Percentiles rank a stretch among this genome's conserved stretches.
phyloP scores from a whole-genome alignment of 2,888 invertebrate species.

The Dioctria rufipes region DNA sequence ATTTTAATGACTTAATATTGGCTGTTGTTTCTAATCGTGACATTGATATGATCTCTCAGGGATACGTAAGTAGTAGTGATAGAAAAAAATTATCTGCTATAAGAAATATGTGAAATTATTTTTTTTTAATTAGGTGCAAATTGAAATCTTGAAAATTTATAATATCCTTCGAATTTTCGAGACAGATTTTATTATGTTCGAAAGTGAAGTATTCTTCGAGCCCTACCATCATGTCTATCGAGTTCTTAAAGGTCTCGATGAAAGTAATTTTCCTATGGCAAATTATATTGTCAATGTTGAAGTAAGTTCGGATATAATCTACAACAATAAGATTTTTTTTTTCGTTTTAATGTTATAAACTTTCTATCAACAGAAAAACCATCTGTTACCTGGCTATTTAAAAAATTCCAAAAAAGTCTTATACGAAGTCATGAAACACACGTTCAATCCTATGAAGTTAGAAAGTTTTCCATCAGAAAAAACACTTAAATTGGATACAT shows the following conservation, averaged over 20 bases:
- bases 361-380: slow-evolving; percentile 54
- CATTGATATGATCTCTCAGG: slow-evolving; percentile 72
- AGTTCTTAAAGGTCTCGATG: slow-evolving; percentile 76
- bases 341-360: too few relatives aligned
- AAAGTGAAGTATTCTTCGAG: slow-evolving; percentile 86
- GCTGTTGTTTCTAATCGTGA: slow-evolving; percentile 79
- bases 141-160: slow-evolving; percentile 66
- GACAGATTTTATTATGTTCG: slow-evolving; percentile 77
- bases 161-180: slow-evolving; percentile 67
- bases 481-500: slow-evolving; percentile 75
- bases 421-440: slow-evolving; percentile 61
- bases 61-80: slow-evolving; percentile 72
- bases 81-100: slow-evolving; percentile 39
- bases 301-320: slow-evolving; percentile 64
- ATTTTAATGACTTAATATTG: slow-evolving; percentile 79
- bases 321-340: neutral
- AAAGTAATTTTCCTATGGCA: slow-evolving; percentile 77
- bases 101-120: slow-evolving; percentile 17
- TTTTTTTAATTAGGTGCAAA: slow-evolving; percentile 64
- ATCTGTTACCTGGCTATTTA: slow-evolving; percentile 69
- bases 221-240: slow-evolving; percentile 83
- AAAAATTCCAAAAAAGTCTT: slow-evolving; percentile 57
- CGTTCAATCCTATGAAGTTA: slow-evolving; percentile 61
- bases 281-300: slow-evolving; percentile 78
- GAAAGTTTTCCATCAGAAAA: slow-evolving; percentile 72